phyloP scores from a whole-genome alignment of 2,113 vertebrate genomes.

The Elephas maximus region DNA sequence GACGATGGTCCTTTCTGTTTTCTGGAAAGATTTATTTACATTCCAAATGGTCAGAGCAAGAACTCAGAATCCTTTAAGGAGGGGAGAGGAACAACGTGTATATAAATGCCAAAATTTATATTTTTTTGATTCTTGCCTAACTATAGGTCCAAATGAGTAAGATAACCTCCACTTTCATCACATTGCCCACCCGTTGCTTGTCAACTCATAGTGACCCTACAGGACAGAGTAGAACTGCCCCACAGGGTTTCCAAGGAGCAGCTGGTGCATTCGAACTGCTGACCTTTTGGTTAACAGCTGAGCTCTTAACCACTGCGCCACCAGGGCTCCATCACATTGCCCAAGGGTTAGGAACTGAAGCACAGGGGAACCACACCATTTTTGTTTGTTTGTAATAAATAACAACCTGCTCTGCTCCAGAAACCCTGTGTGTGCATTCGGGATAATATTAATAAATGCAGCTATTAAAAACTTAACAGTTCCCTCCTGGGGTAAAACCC shows the following conservation, averaged over 20 bases:
- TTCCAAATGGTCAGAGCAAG: not conserved
- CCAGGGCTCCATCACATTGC: not conserved
- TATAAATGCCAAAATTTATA: conserved; percentile 88
- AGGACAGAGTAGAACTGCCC: too few species aligned
- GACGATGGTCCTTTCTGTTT: not conserved
- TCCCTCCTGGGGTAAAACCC: too few species aligned
- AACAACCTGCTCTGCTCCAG: not conserved
- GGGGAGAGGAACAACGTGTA: not conserved
- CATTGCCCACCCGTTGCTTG: not conserved
- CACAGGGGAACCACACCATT: not conserved
- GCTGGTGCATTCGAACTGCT: too few species aligned
- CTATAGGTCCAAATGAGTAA: not conserved
- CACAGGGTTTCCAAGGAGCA: too few species aligned
- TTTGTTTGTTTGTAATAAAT: not conserved
- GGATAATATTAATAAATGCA: not conserved
- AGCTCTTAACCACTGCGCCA: too few species aligned
- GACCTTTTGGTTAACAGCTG: too few species aligned
- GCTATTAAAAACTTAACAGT: not conserved
- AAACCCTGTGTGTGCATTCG: not conserved
- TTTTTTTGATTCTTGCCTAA: not conserved
- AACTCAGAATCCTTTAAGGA: not conserved
- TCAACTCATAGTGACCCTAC: too few species aligned
- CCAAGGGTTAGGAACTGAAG: not conserved
- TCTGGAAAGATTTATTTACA: not conserved
- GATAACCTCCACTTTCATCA: not conserved